Evolutionary conservation across 2,113 vertebrate species (phyloP).

Genomic region (Lucifuga dentata): DNA sequence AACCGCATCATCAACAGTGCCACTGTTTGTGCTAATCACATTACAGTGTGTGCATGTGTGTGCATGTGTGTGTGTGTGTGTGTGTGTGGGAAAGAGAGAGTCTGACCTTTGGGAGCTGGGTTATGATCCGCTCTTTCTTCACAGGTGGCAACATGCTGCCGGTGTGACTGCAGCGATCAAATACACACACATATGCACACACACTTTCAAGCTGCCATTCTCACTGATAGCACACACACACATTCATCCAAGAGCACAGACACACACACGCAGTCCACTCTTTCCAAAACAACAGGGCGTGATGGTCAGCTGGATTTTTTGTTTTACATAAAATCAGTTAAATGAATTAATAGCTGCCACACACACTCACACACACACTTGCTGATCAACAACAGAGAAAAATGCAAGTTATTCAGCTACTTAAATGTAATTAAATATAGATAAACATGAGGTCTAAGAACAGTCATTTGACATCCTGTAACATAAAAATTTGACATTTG

Average conservation of each 20-base stretch:
- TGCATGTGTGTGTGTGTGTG: slow-evolving; percentile 6
- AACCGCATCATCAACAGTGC: slow-evolving; percentile 6
- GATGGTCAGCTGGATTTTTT: no score
- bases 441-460: no score
- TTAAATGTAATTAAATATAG: no score
- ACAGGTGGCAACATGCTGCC: slow-evolving; percentile 91
- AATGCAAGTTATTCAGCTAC: no score
- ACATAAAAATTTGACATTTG: no score
- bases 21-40: slow-evolving; percentile 27
- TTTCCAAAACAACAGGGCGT: not conserved
- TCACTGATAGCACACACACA: slow-evolving; percentile 15
- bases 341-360: no score
- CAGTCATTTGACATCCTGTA: no score
- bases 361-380: no score
- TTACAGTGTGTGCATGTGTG: slow-evolving; percentile 15
- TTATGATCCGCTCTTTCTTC: slow-evolving; percentile 90
- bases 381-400: no score
- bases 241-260: slow-evolving; percentile 3
- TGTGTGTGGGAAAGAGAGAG: not conserved
- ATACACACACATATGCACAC: slow-evolving; percentile 6
- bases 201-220: slow-evolving; percentile 15
- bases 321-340: no score
- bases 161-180: slow-evolving; percentile 9
- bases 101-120: slow-evolving; percentile 88
- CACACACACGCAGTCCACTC: slow-evolving; percentile 1